Percentiles rank a stretch among this genome's conserved stretches.
phyloP scores from a whole-genome alignment of 2,113 vertebrate genomes.

The Oryzias melastigma region DNA sequence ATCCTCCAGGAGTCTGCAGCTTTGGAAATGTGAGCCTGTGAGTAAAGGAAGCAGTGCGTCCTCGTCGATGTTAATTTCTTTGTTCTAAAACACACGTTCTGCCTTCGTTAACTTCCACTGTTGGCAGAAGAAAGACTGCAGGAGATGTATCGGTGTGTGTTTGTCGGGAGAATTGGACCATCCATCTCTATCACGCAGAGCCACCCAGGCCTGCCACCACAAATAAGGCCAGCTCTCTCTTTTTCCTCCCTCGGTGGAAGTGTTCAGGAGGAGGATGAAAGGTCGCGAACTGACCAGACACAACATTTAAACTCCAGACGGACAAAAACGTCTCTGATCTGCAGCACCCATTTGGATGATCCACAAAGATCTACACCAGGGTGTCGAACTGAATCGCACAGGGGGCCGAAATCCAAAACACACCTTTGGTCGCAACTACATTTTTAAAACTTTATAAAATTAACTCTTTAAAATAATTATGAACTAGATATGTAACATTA shows the following conservation, averaged over 20 bases:
- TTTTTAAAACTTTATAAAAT: too few species aligned
- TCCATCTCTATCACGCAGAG: conserved; percentile 50
- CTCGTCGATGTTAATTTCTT: not conserved
- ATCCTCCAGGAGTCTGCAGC: not conserved
- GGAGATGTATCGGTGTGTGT: conserved; percentile 7
- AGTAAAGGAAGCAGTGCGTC: too few species aligned
- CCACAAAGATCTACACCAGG: too few species aligned
- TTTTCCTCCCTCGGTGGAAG: conserved; percentile 3
- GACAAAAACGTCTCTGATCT: too few species aligned
- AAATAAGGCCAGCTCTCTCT: conserved; percentile 42
- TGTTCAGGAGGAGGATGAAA: conserved; percentile 34
- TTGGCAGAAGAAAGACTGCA: not conserved
- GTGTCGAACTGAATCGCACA: too few species aligned
- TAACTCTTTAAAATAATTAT: too few species aligned
- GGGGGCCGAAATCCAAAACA: too few species aligned
- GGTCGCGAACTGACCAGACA: conserved; percentile 20
- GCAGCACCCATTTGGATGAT: too few species aligned
- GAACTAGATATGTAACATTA: too few species aligned
- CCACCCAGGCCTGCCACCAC: conserved; percentile 40
- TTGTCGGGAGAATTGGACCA: conserved; percentile 24
- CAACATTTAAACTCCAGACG: not conserved
- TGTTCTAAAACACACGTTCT: conserved; percentile 7
- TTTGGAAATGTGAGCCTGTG: conserved; percentile 13
- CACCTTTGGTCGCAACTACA: too few species aligned
- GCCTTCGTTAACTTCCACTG: not conserved